Base-by-base conservation (phyloP, 1,140 invertebrate species). In the Hormaphis cornu region DNA sequence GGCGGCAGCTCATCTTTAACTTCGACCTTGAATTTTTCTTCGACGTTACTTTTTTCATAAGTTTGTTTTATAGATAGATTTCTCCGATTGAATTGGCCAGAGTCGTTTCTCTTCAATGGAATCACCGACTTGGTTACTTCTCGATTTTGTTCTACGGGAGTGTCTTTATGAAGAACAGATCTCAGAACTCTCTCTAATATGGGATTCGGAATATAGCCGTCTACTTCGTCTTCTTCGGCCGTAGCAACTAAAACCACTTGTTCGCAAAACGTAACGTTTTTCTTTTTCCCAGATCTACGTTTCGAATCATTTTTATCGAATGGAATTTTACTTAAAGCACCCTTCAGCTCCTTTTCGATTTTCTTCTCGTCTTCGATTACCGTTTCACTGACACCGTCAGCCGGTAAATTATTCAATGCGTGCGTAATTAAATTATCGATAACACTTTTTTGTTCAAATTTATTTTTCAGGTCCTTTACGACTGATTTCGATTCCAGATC, bases 261-360 rank as follows among this genome's bases (percentile, higher is more conserved):
- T 76, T 95, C 91, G 74, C 91, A 94, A 77, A 95, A 95, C 0
- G 91, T 93, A 1, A 95, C 93, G 73, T 89, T 92, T 77, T 95
- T 95, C 82, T 95, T 95, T 76, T 91, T 91, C 0, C 79, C 80
- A 28, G 79, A 75, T 8, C 84, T 82, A 66, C 86, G 82, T 72
- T 83, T 82, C 33, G 48, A 54, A 63, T 75, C 75, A 54, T 72
- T 46, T 50, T 18, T 70, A 30, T 72, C 72, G 35, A 69, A 59
- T 48, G 35, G 8, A 14, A 58, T 48, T 58, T 72, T 71, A 24
- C 44, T 59, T 20, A 66, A 22, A 16, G 61, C 69, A 6, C 37
- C 71, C 20, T 69, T 71, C 10, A 69, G 24, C 8, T 70, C 61
- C 48, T 48, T 66, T 42, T 73, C 72, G 3, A 28, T 33, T 26